Evolutionary conservation across 2,113 vertebrate genomes (phyloP).

Genomic region (Gopherus evgoodei): DNA sequence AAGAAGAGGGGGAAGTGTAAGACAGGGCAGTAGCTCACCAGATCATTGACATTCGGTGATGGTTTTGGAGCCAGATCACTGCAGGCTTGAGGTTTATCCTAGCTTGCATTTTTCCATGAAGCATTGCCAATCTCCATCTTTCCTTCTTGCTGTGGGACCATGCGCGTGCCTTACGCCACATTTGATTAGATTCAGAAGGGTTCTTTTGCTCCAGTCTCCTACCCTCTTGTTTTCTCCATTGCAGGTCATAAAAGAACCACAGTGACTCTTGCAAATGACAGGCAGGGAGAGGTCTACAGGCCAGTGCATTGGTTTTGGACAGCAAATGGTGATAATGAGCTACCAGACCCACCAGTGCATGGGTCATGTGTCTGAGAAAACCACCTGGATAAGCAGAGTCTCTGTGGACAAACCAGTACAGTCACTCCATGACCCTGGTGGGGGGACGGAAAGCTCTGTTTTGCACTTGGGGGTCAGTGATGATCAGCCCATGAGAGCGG

Average conservation of each 20-base stretch:
- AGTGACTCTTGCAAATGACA: not conserved
- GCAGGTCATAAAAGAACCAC: too few species aligned
- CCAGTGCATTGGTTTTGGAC: not conserved
- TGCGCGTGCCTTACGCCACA: not conserved
- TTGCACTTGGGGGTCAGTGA: not conserved
- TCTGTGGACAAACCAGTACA: not conserved
- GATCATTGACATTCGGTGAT: not conserved
- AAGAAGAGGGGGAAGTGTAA: not conserved
- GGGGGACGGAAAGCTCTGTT: not conserved
- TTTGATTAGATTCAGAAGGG: not conserved
- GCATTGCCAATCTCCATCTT: not conserved
- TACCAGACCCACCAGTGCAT: not conserved
- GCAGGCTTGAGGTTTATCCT: not conserved
- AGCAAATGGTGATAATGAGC: not conserved
- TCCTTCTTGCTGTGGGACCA: fast-evolving
- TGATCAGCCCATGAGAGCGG: not conserved
- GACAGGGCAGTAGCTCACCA: not conserved
- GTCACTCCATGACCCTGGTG: too few species aligned
- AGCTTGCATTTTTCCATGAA: not conserved
- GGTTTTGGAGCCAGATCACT: not conserved
- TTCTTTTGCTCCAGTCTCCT: not conserved
- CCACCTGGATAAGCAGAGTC: not conserved
- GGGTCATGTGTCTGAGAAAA: not conserved
- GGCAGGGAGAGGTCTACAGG: not conserved
- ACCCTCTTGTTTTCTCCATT: not conserved